Evolutionary conservation across 2,797 vertebrate genomes (phyloP).

Genomic region (Natrix natrix): DNA sequence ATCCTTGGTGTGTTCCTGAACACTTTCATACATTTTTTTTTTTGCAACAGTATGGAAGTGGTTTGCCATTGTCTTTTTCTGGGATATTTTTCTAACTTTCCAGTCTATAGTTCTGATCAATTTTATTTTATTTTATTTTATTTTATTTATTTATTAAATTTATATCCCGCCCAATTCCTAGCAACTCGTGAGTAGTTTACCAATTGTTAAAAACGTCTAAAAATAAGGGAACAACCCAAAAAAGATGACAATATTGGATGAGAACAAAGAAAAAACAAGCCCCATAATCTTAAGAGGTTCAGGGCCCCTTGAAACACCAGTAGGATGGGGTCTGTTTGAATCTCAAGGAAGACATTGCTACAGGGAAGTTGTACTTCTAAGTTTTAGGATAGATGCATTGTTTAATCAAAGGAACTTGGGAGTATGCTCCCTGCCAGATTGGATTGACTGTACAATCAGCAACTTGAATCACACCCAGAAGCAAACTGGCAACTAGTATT

Average conservation of each 20-base stretch:
- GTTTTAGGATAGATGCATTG: background rate
- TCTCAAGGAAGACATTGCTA: background rate
- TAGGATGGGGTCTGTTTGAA: background rate
- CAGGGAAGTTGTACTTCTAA: background rate
- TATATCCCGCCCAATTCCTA: background rate
- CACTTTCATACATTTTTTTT: background rate
- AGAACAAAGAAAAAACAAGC: background rate
- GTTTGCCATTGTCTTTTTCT: background rate
- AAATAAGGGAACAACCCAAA: background rate
- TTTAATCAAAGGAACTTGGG: background rate
- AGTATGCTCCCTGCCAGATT: background rate
- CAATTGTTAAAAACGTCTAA: background rate
- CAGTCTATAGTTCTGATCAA: background rate
- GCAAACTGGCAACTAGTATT: background rate
- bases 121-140: background rate
- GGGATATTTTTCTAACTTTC: background rate
- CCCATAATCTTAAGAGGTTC: background rate
- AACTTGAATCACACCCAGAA: background rate
- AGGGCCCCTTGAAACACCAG: background rate
- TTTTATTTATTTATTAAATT: background rate
- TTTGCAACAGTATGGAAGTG: background rate
- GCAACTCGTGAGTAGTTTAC: background rate
- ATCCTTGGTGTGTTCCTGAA: background rate
- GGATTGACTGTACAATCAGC: background rate
- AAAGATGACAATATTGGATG: background rate